Percentiles rank a stretch among this genome's conserved stretches.
phyloP scores from a whole-genome alignment of 2,113 vertebrate genomes.

The Cyphomyrus plagiostoma region DNA sequence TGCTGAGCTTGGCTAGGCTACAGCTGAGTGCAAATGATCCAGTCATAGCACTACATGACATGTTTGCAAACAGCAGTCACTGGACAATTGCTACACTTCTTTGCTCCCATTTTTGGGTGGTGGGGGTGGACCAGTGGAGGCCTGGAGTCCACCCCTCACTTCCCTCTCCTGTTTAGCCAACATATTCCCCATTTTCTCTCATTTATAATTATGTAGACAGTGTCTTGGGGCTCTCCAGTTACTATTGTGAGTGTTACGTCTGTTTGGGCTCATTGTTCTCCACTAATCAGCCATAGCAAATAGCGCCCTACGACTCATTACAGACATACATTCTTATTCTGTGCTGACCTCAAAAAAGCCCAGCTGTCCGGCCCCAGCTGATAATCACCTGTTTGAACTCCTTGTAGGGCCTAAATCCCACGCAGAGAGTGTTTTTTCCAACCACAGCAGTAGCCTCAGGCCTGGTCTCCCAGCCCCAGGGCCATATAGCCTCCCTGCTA shows the following conservation, averaged over 20 bases:
- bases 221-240: conserved; percentile 74
- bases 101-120: not conserved
- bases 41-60: not conserved
- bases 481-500: not conserved
- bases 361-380: conserved; percentile 51
- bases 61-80: not conserved
- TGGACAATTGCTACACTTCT: not conserved
- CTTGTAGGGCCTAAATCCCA: conserved; percentile 46
- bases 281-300: conserved; percentile 82
- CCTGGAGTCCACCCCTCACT: conserved; percentile 38
- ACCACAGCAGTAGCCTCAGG: not conserved
- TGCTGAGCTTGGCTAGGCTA: not conserved
- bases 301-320: conserved; percentile 75
- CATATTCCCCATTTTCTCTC: not conserved
- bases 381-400: conserved; percentile 62
- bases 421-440: not conserved
- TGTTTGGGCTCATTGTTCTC: conserved; percentile 83
- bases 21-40: not conserved
- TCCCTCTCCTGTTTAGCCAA: not conserved
- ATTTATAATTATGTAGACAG: conserved; percentile 65
- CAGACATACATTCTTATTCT: conserved; percentile 60
- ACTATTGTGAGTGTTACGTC: conserved; percentile 66
- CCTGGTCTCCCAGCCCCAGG: not conserved
- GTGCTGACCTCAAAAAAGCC: conserved; percentile 77
- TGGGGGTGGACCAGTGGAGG: conserved; percentile 22